phyloP scores from a whole-genome alignment of 2,888 invertebrate species.

The Agonopterix heracliana region DNA sequence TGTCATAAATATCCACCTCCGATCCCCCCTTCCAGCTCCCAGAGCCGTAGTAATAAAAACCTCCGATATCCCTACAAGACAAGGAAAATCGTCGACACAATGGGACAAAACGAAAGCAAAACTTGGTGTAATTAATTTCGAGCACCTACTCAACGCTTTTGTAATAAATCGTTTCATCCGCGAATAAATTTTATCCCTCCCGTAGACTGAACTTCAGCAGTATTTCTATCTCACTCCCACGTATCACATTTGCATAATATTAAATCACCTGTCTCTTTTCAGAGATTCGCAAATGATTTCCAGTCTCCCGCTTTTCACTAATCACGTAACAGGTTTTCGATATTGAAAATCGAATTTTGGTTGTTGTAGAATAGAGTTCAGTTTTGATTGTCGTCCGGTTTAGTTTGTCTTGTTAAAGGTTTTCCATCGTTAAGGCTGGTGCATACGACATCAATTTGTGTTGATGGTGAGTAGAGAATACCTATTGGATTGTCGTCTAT shows the following conservation, averaged over 20 bases:
- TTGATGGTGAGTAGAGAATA: conserved; percentile 9
- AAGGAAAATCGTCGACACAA: conserved; percentile 48
- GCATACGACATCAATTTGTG: conserved; percentile 12
- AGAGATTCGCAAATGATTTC: conserved; percentile 69
- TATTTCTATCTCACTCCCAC: conserved; percentile 46
- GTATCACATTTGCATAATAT: conserved; percentile 58
- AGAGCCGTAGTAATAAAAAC: conserved; percentile 35
- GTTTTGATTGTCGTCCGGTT: conserved; percentile 19
- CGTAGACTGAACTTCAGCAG: conserved; percentile 51
- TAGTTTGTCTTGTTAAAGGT: conserved; percentile 27
- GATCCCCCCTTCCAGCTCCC: conserved; percentile 27
- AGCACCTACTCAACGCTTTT: conserved; percentile 72
- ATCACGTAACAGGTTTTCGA: conserved; percentile 35
- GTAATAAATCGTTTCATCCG: conserved; percentile 75
- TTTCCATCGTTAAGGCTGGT: conserved; percentile 39
- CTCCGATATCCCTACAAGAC: conserved; percentile 43
- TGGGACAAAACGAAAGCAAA: conserved; percentile 60
- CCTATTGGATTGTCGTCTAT: too few species aligned
- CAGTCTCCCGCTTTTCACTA: conserved; percentile 70
- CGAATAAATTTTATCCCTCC: conserved; percentile 62
- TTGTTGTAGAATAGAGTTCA: conserved; percentile 25
- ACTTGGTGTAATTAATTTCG: conserved; percentile 70
- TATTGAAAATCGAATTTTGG: conserved; percentile 16
- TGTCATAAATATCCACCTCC: conserved; percentile 40
- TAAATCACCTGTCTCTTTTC: conserved; percentile 67